Percentiles rank a stretch among this genome's conserved stretches.
Conservation (phyloP, 2,113 vertebrate genomes). For the Anguilla japonica region DNA sequence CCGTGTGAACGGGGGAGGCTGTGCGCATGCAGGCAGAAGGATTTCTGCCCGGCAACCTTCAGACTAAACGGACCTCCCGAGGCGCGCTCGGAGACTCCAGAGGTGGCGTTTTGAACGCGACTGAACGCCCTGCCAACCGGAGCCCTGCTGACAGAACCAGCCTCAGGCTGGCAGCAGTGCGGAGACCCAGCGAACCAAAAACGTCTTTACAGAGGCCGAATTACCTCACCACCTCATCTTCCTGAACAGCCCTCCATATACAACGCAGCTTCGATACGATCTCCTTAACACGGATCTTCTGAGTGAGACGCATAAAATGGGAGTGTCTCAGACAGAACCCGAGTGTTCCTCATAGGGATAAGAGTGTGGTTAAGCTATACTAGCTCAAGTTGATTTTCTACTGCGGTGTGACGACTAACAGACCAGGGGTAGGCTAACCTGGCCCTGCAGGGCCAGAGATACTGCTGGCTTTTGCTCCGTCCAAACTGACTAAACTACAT, state of each 20-base stretch:
- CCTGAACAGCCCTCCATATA: not conserved
- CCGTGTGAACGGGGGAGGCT: not conserved
- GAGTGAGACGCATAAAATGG: not conserved
- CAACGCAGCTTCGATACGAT: not conserved
- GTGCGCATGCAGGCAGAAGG: not conserved
- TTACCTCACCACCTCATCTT: too few species aligned
- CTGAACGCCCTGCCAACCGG: not conserved
- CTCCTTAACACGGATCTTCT: not conserved
- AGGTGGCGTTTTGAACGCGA: not conserved
- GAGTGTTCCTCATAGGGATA: too few species aligned
- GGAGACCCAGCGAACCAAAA: not conserved
- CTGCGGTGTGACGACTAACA: too few species aligned
- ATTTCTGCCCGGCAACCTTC: not conserved
- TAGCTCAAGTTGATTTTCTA: too few species aligned
- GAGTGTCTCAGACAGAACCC: too few species aligned
- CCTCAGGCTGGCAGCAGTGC: not conserved
- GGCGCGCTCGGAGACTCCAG: not conserved
- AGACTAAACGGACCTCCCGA: not conserved
- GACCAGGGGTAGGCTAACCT: too few species aligned
- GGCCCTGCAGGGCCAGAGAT: too few species aligned
- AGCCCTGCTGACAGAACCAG: slow-evolving; percentile 15
- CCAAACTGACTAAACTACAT: too few species aligned
- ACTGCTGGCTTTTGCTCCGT: too few species aligned
- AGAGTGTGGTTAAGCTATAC: too few species aligned
- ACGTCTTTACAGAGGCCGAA: not conserved